These are phyloP conservation scores for Drosophila kuntzei DNA, from an alignment of 2,888 invertebrate genomes.

Conservation along the genomic window DNA sequence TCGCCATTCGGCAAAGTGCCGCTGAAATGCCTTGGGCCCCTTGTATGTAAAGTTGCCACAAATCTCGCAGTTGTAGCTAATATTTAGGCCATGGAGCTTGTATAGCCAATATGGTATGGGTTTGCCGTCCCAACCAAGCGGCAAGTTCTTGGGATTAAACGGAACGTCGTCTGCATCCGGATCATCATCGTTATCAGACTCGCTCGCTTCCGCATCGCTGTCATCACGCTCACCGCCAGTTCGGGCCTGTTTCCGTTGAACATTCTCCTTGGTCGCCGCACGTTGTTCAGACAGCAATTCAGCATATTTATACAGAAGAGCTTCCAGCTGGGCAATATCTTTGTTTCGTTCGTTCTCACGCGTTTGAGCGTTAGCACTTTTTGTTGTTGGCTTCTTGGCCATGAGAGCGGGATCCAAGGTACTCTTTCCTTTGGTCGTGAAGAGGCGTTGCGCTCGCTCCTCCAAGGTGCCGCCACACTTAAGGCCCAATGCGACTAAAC, in stretches of 20 bases:
- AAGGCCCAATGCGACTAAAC: slow-evolving; percentile 96
- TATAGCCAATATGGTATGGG: slow-evolving; percentile 98
- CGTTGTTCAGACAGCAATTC: slow-evolving; percentile 94
- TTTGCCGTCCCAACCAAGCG: slow-evolving; percentile 99
- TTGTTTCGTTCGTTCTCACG: slow-evolving; percentile 90
- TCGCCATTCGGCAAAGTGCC: slow-evolving; percentile 98
- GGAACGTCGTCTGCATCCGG: slow-evolving; percentile 96
- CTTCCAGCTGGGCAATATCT: slow-evolving; percentile 95
- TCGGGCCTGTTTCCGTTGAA: slow-evolving; percentile 98
- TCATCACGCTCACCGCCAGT: slow-evolving; percentile 97
- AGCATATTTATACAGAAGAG: slow-evolving; percentile 94
- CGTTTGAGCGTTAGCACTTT: slow-evolving; percentile 86
- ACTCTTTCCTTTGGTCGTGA: slow-evolving; percentile 97
- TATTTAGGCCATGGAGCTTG: slow-evolving; percentile 99
- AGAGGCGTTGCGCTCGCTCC: slow-evolving; percentile 98
- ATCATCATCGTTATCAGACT: slow-evolving; percentile 92
- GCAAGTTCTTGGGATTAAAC: slow-evolving; percentile 99
- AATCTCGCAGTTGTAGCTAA: slow-evolving; percentile 99
- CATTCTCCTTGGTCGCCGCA: slow-evolving; percentile 97
- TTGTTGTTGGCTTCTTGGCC: slow-evolving; percentile 93
- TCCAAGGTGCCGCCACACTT: slow-evolving; percentile 99
- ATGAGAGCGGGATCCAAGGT: slow-evolving; percentile 96
- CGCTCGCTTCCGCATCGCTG: slow-evolving; percentile 95
- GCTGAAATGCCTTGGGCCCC: slow-evolving; percentile 99
- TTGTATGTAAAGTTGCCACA: slow-evolving; percentile 99